Evolutionary conservation across 1,140 invertebrate genomes (phyloP), one percentile per base, ranked within the genome.

Genomic region (Brachionus manjavacas): DNA sequence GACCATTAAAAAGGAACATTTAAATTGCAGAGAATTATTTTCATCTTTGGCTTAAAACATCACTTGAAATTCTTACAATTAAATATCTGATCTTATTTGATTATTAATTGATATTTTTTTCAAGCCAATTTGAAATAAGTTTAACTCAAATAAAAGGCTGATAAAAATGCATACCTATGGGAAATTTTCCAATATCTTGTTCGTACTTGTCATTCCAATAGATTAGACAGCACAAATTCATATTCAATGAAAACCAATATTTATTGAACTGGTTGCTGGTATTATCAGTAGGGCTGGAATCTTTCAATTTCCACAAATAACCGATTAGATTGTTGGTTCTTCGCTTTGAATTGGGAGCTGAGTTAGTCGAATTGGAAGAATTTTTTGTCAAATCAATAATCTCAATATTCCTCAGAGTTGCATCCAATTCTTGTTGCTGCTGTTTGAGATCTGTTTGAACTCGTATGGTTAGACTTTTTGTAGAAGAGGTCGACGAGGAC

Each of bases 171-270:
- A 16, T 55, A 60, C 52, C 72, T 11, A 49, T 49, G 12, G 72
- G 72, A 76, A 76, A 76, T 49, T 76, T 76, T 28, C 72, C 72
- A 12, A 76, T 25, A 3, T 76, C 72, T 28, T 76, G 72, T 49
- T 76, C 72, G 12, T 76, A 76, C 28, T 76, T 76, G 28, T 76
- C 72, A 46, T 76, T 76, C 72, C 72, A 76, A 28, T 76, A 76
- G 14, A 76, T 76, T 8, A 76, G 49, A 76, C 72, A 76, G 25
- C 41, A 46, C n/a, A 76, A 28, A 76, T 49, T 76, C 8, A 49
- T 49, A 20, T 76, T 76, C 9, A 76, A 76, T 49, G 72, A 76
- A 25, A 76, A 76, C 72, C 72, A 76, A 14, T 49, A 76, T 76
- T 76, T 76, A 25, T 76, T 76, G 28, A 76, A 76, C 20, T 76